These are phyloP conservation scores for Suncus etruscus DNA, from an alignment of 2,113 vertebrate genomes.

Conservation along the genomic window DNA sequence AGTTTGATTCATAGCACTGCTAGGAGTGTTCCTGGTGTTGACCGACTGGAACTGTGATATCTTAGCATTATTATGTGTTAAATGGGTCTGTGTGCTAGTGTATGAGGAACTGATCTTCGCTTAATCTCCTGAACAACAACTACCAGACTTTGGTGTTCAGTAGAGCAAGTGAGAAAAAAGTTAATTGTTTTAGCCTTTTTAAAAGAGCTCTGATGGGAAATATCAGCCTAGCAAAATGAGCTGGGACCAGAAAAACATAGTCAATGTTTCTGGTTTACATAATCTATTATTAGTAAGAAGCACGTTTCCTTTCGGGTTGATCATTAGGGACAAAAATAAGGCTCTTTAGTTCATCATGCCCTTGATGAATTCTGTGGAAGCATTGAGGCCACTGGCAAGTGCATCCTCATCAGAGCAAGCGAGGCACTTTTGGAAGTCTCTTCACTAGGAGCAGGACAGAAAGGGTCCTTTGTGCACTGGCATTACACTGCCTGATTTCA, in stretches of 20 bases:
- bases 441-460: conserved; percentile 76
- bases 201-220: conserved; percentile 79
- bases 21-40: too few species aligned
- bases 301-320: conserved; percentile 88
- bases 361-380: conserved; percentile 82
- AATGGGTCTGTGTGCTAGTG: not conserved
- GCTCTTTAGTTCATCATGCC: conserved; percentile 80
- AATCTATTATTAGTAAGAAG: conserved; percentile 86
- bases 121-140: not conserved
- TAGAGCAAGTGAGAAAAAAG: conserved; percentile 67
- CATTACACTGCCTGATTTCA: conserved; percentile 66
- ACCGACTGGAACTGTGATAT: not conserved
- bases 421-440: conserved; percentile 76
- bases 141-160: not conserved
- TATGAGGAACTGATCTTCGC: not conserved
- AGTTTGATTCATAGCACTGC: too few species aligned
- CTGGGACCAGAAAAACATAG: conserved; percentile 83
- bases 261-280: conserved; percentile 83
- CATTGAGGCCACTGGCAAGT: conserved; percentile 82
- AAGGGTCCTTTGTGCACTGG: conserved; percentile 60
- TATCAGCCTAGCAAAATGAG: conserved; percentile 83
- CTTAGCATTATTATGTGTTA: not conserved
- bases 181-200: conserved; percentile 82
- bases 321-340: conserved; percentile 86
- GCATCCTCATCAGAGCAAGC: conserved; percentile 77